Evolutionary conservation across 2,888 invertebrate species (phyloP).

Genomic region (Poecilus cupreus): DNA sequence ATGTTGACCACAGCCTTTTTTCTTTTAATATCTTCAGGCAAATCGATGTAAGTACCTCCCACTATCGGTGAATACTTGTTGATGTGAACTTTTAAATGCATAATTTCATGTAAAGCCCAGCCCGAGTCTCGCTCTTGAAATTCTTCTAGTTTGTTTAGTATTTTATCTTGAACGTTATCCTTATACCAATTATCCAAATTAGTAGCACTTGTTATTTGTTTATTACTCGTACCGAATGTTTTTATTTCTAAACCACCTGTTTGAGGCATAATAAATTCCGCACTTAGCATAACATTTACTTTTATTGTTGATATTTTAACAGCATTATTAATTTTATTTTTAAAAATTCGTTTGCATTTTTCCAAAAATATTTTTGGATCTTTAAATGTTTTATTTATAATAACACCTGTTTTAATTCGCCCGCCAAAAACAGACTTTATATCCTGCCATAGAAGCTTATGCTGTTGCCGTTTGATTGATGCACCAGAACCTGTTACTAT

Average conservation of each 20-base stretch:
- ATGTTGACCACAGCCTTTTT: conserved; percentile 63
- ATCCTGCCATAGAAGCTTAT: no score
- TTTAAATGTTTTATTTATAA: no score
- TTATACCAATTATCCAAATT: conserved; percentile 61
- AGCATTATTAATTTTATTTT: conserved; percentile 30
- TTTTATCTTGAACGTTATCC: conserved; percentile 52
- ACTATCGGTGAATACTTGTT: no score
- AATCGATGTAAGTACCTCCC: conserved; percentile 61
- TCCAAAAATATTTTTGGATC: no score
- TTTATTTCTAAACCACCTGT: conserved; percentile 52
- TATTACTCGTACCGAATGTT: conserved; percentile 62
- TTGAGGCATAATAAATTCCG: conserved; percentile 8
- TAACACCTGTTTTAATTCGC: no score
- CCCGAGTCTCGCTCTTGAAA: conserved; percentile 30
- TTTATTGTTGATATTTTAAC: no score
- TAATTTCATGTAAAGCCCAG: conserved; percentile 19
- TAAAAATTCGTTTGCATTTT: conserved; percentile 33
- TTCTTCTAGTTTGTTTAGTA: conserved; percentile 5
- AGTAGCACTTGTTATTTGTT: conserved; percentile 60
- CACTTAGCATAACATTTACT: conserved; percentile 28
- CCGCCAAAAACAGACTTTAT: no score
- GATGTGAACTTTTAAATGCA: conserved; percentile 28
- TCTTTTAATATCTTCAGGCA: conserved; percentile 59
- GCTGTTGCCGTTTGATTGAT: no score
- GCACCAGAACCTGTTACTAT: no score